Conservation (phyloP, 2,888 invertebrate species). For the Dimorphilus gyrociliatus region DNA sequence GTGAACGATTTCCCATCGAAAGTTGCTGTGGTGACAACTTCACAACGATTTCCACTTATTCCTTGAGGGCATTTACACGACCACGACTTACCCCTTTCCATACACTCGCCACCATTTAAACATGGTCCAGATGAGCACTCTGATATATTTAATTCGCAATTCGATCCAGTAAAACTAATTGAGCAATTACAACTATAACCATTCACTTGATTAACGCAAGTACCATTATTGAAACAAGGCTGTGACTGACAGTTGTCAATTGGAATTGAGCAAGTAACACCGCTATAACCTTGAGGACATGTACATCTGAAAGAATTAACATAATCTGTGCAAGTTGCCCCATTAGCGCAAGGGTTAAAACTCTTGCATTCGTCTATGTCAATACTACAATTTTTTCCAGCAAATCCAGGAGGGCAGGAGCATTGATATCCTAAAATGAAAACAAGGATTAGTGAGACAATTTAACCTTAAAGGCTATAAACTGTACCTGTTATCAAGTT, state of each 20-base stretch:
- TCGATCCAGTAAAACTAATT: conserved; percentile 17
- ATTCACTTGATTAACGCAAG: conserved; percentile 8
- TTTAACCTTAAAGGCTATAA: no score
- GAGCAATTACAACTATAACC: conserved; percentile 9
- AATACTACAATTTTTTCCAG: conserved; percentile 4
- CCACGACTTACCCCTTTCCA: conserved; percentile 52
- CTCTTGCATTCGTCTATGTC: conserved; percentile 3
- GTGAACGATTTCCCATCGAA: conserved; percentile 20
- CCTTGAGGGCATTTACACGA: conserved; percentile 20
- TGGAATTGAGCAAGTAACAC: conserved; percentile 11
- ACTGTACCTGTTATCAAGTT: no score
- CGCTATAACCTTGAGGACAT: conserved; percentile 7
- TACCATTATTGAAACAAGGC: conserved; percentile 9
- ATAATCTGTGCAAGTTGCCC: conserved; percentile 5
- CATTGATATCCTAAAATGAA: no score
- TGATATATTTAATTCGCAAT: conserved; percentile 13
- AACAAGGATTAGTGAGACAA: no score
- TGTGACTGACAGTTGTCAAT: conserved; percentile 8
- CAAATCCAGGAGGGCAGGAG: conserved; percentile 8
- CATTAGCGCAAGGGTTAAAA: conserved; percentile 2
- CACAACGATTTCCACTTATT: conserved; percentile 17
- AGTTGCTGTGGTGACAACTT: conserved; percentile 17
- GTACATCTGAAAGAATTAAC: conserved; percentile 2
- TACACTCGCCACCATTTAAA: conserved; percentile 76
- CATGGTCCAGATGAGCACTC: conserved; percentile 54